These are phyloP conservation scores for Notamacropus eugenii DNA, from an alignment of 2,797 vertebrate species.

Conservation along the genomic window DNA sequence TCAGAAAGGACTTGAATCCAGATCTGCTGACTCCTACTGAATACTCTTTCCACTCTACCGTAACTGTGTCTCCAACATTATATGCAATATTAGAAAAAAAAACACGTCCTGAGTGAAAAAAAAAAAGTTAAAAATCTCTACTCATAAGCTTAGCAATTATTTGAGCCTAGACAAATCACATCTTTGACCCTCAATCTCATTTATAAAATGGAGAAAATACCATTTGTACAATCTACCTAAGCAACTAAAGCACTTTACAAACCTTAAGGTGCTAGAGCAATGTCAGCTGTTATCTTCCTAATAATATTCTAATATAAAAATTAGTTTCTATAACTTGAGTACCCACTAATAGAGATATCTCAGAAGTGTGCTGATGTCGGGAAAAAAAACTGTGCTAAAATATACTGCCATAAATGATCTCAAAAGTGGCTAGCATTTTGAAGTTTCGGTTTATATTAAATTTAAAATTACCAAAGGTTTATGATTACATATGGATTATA, in stretches of 20 bases:
- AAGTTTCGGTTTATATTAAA: neutral
- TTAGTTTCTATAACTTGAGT: slow-evolving; percentile 8
- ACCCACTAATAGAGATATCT: neutral
- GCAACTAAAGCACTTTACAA: neutral
- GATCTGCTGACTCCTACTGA: neutral
- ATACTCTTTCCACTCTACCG: neutral
- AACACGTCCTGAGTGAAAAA: neutral
- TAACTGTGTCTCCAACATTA: neutral
- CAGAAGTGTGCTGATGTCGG: neutral
- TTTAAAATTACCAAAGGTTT: slow-evolving; percentile 6
- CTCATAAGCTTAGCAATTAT: neutral
- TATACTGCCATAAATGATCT: slow-evolving; percentile 18
- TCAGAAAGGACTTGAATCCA: neutral
- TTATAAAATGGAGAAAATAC: neutral
- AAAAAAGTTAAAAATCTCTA: neutral
- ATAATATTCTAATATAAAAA: slow-evolving; percentile 22
- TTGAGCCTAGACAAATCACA: neutral
- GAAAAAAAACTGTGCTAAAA: slow-evolving; percentile 33
- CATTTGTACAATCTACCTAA: neutral
- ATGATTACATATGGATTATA: neutral
- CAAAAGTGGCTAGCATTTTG: neutral
- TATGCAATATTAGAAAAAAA: neutral
- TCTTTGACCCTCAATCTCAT: neutral
- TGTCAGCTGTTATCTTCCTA: neutral
- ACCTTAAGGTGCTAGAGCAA: neutral